Evolutionary conservation across 2,113 vertebrate species (phyloP).

Genomic region (Talpa occidentalis): DNA sequence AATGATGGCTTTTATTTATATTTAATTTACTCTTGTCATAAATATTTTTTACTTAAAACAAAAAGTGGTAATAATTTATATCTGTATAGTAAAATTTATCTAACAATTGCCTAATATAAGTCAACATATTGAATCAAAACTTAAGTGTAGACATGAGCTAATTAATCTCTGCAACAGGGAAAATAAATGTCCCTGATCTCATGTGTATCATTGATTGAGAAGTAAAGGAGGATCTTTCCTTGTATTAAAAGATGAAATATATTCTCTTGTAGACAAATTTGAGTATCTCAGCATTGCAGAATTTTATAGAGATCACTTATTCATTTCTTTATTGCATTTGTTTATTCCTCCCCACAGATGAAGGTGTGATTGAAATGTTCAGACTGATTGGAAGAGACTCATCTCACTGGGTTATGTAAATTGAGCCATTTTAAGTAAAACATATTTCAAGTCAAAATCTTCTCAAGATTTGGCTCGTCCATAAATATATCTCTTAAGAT

Average conservation of each 20-base stretch:
- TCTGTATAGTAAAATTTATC: background rate
- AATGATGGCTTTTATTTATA: background rate
- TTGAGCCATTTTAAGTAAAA: background rate
- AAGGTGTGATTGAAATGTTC: background rate
- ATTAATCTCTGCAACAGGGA: background rate
- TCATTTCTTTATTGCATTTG: background rate
- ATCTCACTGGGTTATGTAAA: background rate
- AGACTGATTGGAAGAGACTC: background rate
- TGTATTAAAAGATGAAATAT: background rate
- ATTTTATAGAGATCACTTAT: background rate
- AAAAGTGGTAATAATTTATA: background rate
- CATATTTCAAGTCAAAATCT: background rate
- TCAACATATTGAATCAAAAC: background rate
- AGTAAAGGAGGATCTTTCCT: background rate
- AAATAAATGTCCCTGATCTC: background rate
- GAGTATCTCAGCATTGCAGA: background rate
- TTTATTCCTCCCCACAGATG: background rate
- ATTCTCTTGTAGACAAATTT: background rate
- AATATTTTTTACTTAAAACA: background rate
- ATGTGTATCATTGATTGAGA: background rate
- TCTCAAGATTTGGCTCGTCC: background rate
- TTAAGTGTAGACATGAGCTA: background rate
- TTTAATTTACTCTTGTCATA: background rate
- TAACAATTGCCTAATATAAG: background rate
- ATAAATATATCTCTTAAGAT: background rate